Evolutionary conservation across 2,888 invertebrate species (phyloP), one percentile per base, ranked within the genome.

Genomic region (Cephus spinipes): DNA sequence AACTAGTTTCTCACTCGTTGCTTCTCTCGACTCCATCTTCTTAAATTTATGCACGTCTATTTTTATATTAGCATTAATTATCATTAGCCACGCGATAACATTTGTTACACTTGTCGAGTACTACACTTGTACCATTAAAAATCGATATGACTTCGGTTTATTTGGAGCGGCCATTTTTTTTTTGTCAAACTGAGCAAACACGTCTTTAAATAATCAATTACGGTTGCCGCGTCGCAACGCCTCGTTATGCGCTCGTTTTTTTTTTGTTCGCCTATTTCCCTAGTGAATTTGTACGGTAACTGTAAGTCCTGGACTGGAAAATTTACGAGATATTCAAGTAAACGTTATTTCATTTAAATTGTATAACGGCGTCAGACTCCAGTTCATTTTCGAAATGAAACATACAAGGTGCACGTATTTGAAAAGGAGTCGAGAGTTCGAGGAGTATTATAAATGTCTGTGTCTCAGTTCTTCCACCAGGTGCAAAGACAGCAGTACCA

Each of bases 401-500:
- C 55, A 9, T 23, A 23, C 55, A 23, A 23, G 23, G 55, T 55
- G 55, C 23, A 55, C 55, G 40, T 23, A 55, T 55, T 55, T 6
- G 40, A 55, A 23, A 55, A 23, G 55, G 55, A 55, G 55, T 55
- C 55, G 55, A 55, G 55, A 55, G 23, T 55, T 55, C 55, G 55
- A 55, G 55, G 55, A 55, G 55, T 23, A 55, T 55, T 55, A 2
- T 9, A 55, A 55, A 55, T 55, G 55, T 55, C 55, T 2, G 55
- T 55, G 9, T 23, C 55, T 89, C 85, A 89, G 81, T 86, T 83
- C 82, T 90, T 91, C 90, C 90, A 91, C 88, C 89, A 91, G 78
- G 85, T 82, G 81, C 90, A 88, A 77, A 91, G 84, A 85, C 90
- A 91, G 83, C 89, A 87, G 78, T 86, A 90, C 87, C 90, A 89